Percentiles rank a stretch among this genome's conserved stretches.
Conservation (phyloP, 2,888 invertebrate genomes). For the Pseudeuparius sepicola region DNA sequence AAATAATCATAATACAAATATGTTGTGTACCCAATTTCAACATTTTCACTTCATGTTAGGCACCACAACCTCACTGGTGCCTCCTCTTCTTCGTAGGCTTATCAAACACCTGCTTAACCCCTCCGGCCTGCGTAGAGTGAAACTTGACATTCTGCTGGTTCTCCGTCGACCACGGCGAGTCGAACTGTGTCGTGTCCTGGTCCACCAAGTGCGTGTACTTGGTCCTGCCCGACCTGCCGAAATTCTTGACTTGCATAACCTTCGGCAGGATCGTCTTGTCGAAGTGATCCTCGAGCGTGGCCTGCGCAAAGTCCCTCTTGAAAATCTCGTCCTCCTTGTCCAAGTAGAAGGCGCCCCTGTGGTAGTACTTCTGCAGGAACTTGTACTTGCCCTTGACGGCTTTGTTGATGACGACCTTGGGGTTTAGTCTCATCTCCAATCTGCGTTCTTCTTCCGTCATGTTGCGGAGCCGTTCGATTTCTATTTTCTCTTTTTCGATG, state of each 20-base stretch:
- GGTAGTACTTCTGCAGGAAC: constrained; percentile 98
- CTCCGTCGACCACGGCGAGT: constrained; percentile 94
- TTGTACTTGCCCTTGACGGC: constrained; percentile 97
- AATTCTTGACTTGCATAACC: constrained; percentile 99
- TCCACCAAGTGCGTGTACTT: constrained; percentile 99
- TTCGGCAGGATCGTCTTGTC: constrained; percentile 97
- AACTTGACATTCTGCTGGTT: constrained; percentile 82
- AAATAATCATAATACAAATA: no score
- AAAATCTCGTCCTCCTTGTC: constrained; percentile 82
- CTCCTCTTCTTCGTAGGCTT: constrained; percentile 64
- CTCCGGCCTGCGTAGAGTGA: constrained; percentile 79
- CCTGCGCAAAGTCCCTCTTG: constrained; percentile 33
- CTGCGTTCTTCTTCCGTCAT: constrained; percentile 96
- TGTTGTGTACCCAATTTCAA: no score
- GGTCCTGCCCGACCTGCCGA: constrained; percentile 95
- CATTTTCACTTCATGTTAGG: no score
- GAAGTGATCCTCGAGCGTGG: constrained; percentile 95
- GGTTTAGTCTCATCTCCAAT: constrained; percentile 78
- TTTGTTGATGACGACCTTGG: constrained; percentile 88
- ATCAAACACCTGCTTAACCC: constrained; percentile 87
- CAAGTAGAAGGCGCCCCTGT: constrained; percentile 97
- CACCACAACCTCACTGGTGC: no score
- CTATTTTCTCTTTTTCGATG: constrained; percentile 74
- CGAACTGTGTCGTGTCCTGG: constrained; percentile 97
- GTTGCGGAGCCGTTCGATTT: constrained; percentile 81